These are phyloP conservation scores for Masnerella sp. DNA, from an alignment of 2,888 invertebrate species.

Conservation along the genomic window DNA sequence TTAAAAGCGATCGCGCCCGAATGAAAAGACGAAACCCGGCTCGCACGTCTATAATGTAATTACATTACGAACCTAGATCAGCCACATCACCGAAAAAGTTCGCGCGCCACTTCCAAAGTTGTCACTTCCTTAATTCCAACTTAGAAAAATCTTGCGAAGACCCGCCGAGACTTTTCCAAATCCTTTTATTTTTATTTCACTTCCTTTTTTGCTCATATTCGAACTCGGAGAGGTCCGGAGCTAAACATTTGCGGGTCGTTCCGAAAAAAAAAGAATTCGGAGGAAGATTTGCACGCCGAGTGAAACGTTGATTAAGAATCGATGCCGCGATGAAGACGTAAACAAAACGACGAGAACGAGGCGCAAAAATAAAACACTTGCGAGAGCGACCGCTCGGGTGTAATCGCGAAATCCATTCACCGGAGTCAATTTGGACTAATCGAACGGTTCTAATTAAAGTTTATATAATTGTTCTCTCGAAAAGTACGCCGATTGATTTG, in stretches of 20 bases:
- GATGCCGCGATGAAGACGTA: constrained; percentile 9
- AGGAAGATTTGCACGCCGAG: constrained; percentile 5
- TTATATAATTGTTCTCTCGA: constrained; percentile 42
- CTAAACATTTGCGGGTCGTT: constrained; percentile 23
- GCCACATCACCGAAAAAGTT: constrained; percentile 43
- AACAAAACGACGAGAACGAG: constrained; percentile 16
- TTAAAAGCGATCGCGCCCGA: constrained; percentile 19
- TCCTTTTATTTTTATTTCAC: constrained; percentile 38
- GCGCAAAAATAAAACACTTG: constrained; percentile 18
- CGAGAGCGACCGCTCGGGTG: constrained; percentile 10
- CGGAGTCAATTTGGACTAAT: constrained; percentile 43
- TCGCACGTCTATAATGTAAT: constrained; percentile 40
- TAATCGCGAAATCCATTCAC: constrained; percentile 35
- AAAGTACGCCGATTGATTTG: constrained; percentile 53
- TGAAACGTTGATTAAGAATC: constrained; percentile 41
- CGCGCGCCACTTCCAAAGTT: constrained; percentile 42
- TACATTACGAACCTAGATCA: constrained; percentile 50
- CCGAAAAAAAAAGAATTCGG: constrained; percentile 10
- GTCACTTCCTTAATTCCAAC: constrained; percentile 57
- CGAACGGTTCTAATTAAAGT: constrained; percentile 56
- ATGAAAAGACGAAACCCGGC: constrained; percentile 11
- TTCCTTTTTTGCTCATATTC: constrained; percentile 33
- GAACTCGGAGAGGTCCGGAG: constrained; percentile 25
- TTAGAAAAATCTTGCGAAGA: constrained; percentile 54
- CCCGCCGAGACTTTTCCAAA: constrained; percentile 48